phyloP scores from a whole-genome alignment of 1,140 invertebrate species.

The Hylyphantes graminicola region DNA sequence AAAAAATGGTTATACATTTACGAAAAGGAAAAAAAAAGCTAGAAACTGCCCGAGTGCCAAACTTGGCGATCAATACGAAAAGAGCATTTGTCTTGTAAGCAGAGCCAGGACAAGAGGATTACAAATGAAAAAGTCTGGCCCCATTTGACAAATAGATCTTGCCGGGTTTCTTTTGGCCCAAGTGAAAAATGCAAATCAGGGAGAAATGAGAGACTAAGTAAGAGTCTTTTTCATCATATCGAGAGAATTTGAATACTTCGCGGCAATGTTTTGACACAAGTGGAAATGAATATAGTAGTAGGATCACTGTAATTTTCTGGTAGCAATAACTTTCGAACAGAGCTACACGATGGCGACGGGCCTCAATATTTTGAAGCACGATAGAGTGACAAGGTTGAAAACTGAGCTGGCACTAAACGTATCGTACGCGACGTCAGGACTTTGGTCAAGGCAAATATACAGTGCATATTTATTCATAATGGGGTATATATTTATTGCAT shows the following conservation, averaged over 20 bases:
- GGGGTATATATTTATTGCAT: too few species aligned
- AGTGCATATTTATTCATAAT: too few species aligned
- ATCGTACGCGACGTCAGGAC: too few species aligned
- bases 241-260: slow-evolving; percentile 29
- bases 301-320: too few species aligned
- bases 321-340: too few species aligned
- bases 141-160: slow-evolving; percentile 56
- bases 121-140: slow-evolving; percentile 55
- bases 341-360: too few species aligned
- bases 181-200: slow-evolving; percentile 47
- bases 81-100: slow-evolving; percentile 53
- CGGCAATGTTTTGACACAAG: too few species aligned
- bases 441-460: too few species aligned
- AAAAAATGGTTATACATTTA: slow-evolving; percentile 26
- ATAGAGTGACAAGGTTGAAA: too few species aligned
- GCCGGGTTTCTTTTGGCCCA: slow-evolving; percentile 24
- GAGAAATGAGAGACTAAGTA: slow-evolving; percentile 48
- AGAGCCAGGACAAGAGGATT: slow-evolving; percentile 43
- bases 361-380: too few species aligned
- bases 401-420: too few species aligned
- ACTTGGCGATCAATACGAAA: slow-evolving; percentile 51
- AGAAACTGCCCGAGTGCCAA: slow-evolving; percentile 28
- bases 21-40: slow-evolving; percentile 15
- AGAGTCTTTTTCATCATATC: slow-evolving; percentile 36
- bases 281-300: too few species aligned